Base-by-base conservation (phyloP, 2,113 vertebrate species). In the Saguinus imperator region DNA sequence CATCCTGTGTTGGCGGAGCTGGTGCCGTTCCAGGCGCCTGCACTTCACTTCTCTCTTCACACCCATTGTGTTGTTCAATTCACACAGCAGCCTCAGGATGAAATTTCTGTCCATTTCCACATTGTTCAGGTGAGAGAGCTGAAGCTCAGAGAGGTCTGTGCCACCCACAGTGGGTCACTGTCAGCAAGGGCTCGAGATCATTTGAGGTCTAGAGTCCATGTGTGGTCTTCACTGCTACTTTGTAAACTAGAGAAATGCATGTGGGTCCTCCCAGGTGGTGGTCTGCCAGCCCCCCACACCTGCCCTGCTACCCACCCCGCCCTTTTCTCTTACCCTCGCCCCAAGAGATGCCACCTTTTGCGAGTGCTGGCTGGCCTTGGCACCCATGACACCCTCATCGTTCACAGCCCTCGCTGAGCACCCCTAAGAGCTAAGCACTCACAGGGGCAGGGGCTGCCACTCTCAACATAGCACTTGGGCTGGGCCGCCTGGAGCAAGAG, bases 401-500 rank as follows among this genome's bases (percentile, higher is more conserved):
- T 75, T 6, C 32, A 20, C 45, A n/a, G 45, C 0, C 1, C 1
- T 43, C 55, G 32, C 3, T 1, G 52, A 66, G 21, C n/a, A 21
- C 52, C 9, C 43, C 73, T 4, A 1, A n/a, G 75, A 43, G 1
- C 29, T 9, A 9, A 27, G 35, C 27, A 37, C 37, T 27, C 10
- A 4, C 75, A 82, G 10, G 27, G 37, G 17, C 17, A 43, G 32
- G 45, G 11, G 10, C 45, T 16, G 16, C 17, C 48, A 7, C 50
- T 3, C 2, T 13, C 2, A 73, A 16, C 5, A 27, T 10, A 12
- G 14, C 27, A 10, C 35, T 1, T 0, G 35, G 27, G 14, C 52
- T 6, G 7, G 37, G 3, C 18, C 37, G 1, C 1, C 0, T 0
- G 21, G 37, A 32, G 14, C 5, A 0, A 17, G 43, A n/a, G 35